Evolutionary conservation across 2,888 invertebrate genomes (phyloP).

Genomic region (Heteropelma amictum): DNA sequence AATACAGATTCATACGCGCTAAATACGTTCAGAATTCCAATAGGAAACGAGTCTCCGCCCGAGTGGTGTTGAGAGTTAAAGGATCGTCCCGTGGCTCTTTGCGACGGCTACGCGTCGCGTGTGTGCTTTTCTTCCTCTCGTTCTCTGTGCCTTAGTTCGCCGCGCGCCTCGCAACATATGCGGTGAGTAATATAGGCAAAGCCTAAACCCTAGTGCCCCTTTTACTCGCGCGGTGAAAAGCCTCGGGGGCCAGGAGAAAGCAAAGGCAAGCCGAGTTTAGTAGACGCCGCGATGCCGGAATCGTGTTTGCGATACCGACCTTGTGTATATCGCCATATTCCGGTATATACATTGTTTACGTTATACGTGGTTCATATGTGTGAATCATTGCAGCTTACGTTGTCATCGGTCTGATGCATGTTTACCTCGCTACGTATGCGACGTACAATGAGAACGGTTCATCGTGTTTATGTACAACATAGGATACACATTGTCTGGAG

Average conservation of each 20-base stretch:
- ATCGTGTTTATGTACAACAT: neutral
- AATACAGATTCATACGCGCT: constrained; percentile 1
- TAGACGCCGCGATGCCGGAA: constrained; percentile 38
- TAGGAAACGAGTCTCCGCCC: constrained; percentile 21
- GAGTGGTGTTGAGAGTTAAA: constrained; percentile 41
- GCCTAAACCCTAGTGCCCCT: constrained; percentile 25
- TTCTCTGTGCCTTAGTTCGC: constrained; percentile 1
- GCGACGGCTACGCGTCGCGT: neutral
- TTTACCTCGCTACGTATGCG: neutral
- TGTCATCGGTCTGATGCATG: constrained; percentile 34
- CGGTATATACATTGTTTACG: neutral
- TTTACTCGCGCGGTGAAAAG: constrained; percentile 10
- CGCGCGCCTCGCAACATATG: constrained; percentile 28
- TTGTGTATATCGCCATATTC: neutral
- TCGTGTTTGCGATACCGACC: constrained; percentile 51
- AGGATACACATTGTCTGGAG: too few relatives aligned
- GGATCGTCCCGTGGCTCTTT: constrained; percentile 30
- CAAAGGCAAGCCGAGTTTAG: constrained; percentile 28
- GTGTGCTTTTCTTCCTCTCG: constrained; percentile 23
- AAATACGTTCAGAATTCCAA: neutral
- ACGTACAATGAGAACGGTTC: constrained; percentile 1
- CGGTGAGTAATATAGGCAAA: constrained; percentile 51
- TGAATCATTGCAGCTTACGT: constrained; percentile 43
- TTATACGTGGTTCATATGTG: neutral
- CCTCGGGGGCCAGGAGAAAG: constrained; percentile 32